phyloP scores from a whole-genome alignment of 2,113 vertebrate genomes.

The Hystrix brachyura region DNA sequence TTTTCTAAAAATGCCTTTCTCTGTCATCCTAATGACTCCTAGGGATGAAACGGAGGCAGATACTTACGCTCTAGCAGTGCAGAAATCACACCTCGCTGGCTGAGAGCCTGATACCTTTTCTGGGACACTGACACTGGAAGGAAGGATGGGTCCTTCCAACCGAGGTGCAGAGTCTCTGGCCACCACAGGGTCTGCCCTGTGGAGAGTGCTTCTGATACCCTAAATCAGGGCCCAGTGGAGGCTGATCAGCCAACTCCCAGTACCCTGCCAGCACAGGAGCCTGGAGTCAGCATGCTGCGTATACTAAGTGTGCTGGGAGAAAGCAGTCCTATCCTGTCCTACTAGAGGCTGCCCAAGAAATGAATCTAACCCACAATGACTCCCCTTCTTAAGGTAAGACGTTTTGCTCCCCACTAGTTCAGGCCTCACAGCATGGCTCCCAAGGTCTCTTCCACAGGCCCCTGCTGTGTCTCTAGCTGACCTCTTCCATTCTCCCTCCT shows the following conservation, averaged over 20 bases:
- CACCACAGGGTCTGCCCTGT: background rate
- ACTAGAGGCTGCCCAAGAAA: background rate
- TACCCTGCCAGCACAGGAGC: background rate
- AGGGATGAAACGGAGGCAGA: background rate
- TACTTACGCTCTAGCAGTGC: background rate
- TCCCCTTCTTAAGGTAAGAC: background rate
- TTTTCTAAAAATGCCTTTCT: background rate
- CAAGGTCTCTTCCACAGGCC: background rate
- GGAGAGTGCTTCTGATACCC: background rate
- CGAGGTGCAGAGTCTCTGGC: background rate
- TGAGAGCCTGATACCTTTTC: background rate
- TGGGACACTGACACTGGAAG: background rate
- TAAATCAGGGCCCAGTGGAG: background rate
- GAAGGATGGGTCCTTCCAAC: background rate
- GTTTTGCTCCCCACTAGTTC: background rate
- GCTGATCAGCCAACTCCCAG: background rate
- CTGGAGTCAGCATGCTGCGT: background rate
- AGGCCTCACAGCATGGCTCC: background rate
- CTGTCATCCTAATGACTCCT: background rate
- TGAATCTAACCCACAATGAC: background rate
- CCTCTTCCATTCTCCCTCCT: background rate
- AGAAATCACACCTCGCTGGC: background rate
- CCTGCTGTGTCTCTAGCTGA: background rate
- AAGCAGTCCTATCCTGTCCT: background rate
- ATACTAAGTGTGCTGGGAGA: background rate